Base-by-base conservation (phyloP, 1,140 invertebrate species). In the Rhopalosiphum padi region DNA sequence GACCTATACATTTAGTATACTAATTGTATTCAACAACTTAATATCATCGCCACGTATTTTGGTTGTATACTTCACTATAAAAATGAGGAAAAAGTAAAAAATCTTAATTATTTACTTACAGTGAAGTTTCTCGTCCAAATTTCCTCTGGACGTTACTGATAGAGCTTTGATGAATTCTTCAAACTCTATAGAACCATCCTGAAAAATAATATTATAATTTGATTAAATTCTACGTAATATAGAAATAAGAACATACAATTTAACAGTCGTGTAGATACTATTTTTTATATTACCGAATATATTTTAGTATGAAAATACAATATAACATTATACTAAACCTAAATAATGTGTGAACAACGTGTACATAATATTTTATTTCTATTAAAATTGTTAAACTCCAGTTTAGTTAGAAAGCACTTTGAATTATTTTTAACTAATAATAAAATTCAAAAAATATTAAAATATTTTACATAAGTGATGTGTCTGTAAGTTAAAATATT, bases 171-270 rank as follows among this genome's bases (percentile, higher is more conserved):
- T 99, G 95, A 99, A 99, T 96, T 99, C 98, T 95, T 99, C 98
- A 95, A 99, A 99, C 96, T 99, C 98, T 95, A 99, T 99, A 94
- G 98, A 98, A 87, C 98, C 98, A 95, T 99, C 98, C 98, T 99
- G 96, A 94, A 94, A 94, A 94, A 94, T 89, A 94, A 77, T 77
- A 1, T 6, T 68, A 77, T n/a, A 77, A 68, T 77, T 7, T 21
- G 11, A 18, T 77, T 77, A 77, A 77, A 77, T 77, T n/a, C 23
- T 2, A 15, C 3, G 18, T 77, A n/a, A 6, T 77, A 18, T 2
- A n/a, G 18, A 77, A 77, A 77, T 30, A n/a, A n/a, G n/a, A 68
- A 68, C 15, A 68, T n/a, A 18, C 15, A 77, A n/a, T n/a, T n/a
- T 23, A 77, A 77, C 11, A n/a, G n/a, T 77, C 4, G 7, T 30